Evolutionary conservation across 2,113 vertebrate species (phyloP), one percentile per base, ranked within the genome.

Genomic region (Rhegmatorhina hoffmannsi): DNA sequence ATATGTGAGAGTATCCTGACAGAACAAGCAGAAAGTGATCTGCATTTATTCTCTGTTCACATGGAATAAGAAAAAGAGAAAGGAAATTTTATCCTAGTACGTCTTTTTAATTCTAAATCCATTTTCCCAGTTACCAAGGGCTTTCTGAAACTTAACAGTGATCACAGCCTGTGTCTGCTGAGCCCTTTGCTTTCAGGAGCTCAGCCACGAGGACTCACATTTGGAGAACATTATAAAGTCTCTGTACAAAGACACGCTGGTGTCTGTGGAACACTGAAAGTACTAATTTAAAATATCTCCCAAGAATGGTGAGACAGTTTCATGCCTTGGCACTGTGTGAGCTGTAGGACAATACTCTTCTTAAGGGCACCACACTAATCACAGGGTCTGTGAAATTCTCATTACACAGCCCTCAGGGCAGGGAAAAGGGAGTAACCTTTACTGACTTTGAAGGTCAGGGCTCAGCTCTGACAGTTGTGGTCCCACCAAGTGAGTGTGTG

Each of bases 11-110:
- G 34, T 62, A 47, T 81, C 70, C 83, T 80, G 79, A 94, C 52
- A 90, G 83, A 89, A 85, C 40, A 94, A 82, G 70, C 58, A 77
- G 83, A 73, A 83, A 85, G 28, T 17, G 10, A 85, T 95, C 85
- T 93, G 55, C 76, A 87, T 62, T 85, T 85, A 47, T 84, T 9
- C 56, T 75, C 6, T 0, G 16, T 44, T 84, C 47, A 49, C 44
- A 64, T 1, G 68, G 64, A 96, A 78, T 59, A 74, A 60, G 7
- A 23, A 59, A 31, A 38, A 59, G 23, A 49, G 3, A n/a, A 47
- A 44, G 6, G 63, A 80, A 83, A 90, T 86, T 73, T 86, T 64
- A 89, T 84, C 60, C 36, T 63, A 33, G 38, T 64, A 19, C 1
- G 12, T 49, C 23, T 81, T 88, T 87, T 89, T 66, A 77, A 87